Evolutionary conservation across 2,888 invertebrate genomes (phyloP).

Genomic region (Conistra vaccinii): DNA sequence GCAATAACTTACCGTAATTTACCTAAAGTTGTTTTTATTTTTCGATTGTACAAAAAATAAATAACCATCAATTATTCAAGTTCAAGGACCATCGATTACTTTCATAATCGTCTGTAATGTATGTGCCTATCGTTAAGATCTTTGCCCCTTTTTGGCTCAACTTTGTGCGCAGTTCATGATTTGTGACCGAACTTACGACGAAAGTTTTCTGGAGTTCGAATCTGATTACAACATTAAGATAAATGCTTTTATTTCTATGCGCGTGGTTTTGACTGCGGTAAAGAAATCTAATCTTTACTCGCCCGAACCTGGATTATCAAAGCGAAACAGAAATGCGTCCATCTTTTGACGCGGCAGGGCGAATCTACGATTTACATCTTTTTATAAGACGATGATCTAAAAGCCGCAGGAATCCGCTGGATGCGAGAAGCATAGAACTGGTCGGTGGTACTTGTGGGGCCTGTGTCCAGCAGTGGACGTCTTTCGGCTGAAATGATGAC

Average conservation of each 20-base stretch:
- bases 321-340: background rate
- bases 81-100: conserved; percentile 53
- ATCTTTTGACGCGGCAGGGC: background rate
- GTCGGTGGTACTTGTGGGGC: too few relatives aligned
- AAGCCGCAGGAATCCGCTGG: too few relatives aligned
- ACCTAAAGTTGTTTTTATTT: background rate
- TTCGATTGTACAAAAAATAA: background rate
- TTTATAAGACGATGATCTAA: too few relatives aligned
- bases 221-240: conserved; percentile 48
- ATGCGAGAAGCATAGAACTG: too few relatives aligned
- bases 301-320: background rate
- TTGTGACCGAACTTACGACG: conserved; percentile 46
- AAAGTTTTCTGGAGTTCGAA: conserved; percentile 49
- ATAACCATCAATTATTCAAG: conserved; percentile 31
- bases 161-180: conserved; percentile 45
- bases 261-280: conserved; percentile 33
- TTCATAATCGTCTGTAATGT: conserved; percentile 45
- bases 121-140: conserved; percentile 48
- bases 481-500: too few relatives aligned
- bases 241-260: conserved; percentile 50
- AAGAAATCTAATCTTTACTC: background rate
- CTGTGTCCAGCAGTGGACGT: too few relatives aligned
- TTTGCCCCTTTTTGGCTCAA: conserved; percentile 37
- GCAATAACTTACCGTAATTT: background rate
- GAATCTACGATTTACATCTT: background rate